These are phyloP conservation scores for Pachliopta kotzebuea DNA, from an alignment of 2,888 invertebrate species.

Conservation along the genomic window DNA sequence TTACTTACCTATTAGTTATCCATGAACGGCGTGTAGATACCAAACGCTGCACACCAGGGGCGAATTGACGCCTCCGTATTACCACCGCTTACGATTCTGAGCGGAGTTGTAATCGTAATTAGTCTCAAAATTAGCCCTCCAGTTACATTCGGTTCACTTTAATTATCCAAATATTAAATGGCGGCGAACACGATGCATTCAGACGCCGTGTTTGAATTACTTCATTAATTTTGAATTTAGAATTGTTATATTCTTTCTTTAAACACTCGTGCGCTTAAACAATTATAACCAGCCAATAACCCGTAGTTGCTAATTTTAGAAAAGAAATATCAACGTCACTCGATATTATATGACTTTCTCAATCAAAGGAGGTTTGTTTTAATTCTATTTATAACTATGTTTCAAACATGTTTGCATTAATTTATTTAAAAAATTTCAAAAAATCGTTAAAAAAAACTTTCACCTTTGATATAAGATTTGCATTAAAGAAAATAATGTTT, in stretches of 20 bases:
- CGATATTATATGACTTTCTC: too few species aligned
- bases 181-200: constrained; percentile 46
- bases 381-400: too few species aligned
- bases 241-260: constrained; percentile 24
- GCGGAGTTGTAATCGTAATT: constrained; percentile 62
- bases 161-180: constrained; percentile 46
- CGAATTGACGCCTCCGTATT: constrained; percentile 60
- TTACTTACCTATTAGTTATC: constrained; percentile 1
- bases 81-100: constrained; percentile 51
- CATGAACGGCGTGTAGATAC: not conserved
- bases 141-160: constrained; percentile 44
- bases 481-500: too few species aligned
- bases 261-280: constrained; percentile 17
- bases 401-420: too few species aligned
- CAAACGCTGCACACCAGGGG: constrained; percentile 48
- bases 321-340: too few species aligned
- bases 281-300: constrained; percentile 23
- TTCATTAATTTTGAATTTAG: constrained; percentile 37
- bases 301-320: not conserved
- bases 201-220: constrained; percentile 34
- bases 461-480: too few species aligned
- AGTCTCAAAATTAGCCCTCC: constrained; percentile 58
- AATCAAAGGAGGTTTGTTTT: too few species aligned
- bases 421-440: too few species aligned
- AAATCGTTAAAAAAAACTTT: too few species aligned